Evolutionary conservation across 2,888 invertebrate species (phyloP), one percentile per base, ranked within the genome.

Genomic region (Hybos culiciformis): DNA sequence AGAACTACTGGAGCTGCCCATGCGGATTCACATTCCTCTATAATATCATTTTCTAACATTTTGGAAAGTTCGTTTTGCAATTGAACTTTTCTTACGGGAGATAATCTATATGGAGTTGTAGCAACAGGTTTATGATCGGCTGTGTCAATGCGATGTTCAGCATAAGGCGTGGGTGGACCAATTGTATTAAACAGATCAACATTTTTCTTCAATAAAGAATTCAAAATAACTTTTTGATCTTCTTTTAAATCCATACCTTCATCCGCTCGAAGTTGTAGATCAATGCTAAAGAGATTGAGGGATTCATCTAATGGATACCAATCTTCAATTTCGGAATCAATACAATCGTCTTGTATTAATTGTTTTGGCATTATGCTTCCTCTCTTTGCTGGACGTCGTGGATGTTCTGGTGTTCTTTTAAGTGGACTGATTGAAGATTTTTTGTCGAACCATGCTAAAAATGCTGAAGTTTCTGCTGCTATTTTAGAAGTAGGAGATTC

Each of bases 21-120:
- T 33, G 43, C 20, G 7, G 38, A 44, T 20, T 44, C 44, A 21
- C 44, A 41, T 34, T 37, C 33, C n/a, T 44, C 39, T 17, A 41
- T 44, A 1, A 56, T 50, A 5, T 48, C 53, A 19, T 51, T 50
- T 18, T 32, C 20, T 12, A 31, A 23, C 39, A 45, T 43, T 29
- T 39, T 31, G 3, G 42, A 21, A 9, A 44, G 14, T 34, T 44
- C 34, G 4, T 9, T 17, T 31, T 44, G 41, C 21, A 46, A 19
- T n/a, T 46, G 38, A 26, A 21, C 29, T 29, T 44, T 46, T 39
- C 41, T 53, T 0, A 44, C 34, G 7, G 57, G 54, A 9, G 56
- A 52, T 37, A 61, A 36, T 17, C 59, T 46, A 46, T 61, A 61
- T 4, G 58, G 60, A 4, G 57, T 54, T 1, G 52, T 48, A 3